These are phyloP conservation scores for Gadopsis marmoratus DNA, from an alignment of 2,797 vertebrate species.

Conservation along the genomic window DNA sequence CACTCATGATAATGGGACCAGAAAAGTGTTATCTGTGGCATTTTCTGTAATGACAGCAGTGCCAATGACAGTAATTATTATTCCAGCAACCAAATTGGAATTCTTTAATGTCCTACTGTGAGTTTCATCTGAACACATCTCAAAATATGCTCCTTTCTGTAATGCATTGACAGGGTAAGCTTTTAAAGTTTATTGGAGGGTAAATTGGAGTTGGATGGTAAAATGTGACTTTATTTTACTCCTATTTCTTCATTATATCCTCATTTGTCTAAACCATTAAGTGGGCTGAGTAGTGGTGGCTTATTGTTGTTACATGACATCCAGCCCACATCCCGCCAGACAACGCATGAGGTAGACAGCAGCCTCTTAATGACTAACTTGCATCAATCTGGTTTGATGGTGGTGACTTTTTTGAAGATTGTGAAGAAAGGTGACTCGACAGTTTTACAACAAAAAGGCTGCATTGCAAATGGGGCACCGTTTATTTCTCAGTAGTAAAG, in stretches of 20 bases:
- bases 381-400: conserved; percentile 47
- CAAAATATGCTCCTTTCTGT: conserved; percentile 30
- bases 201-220: background rate
- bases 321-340: conserved; percentile 41
- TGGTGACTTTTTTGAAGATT: conserved; percentile 40
- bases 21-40: conserved; percentile 59
- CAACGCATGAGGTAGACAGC: conserved; percentile 33
- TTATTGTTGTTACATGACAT: conserved; percentile 37
- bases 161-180: conserved; percentile 11
- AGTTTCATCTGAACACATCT: conserved; percentile 40
- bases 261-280: conserved; percentile 19
- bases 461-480: conserved; percentile 20
- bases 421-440: conserved; percentile 53
- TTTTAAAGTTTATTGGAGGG: conserved; percentile 23
- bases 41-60: conserved; percentile 53
- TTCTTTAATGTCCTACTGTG: conserved; percentile 36
- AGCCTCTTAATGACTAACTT: conserved; percentile 50
- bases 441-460: conserved; percentile 30
- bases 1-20: conserved; percentile 46
- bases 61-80: conserved; percentile 44
- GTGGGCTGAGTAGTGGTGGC: background rate
- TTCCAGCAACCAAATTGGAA: conserved; percentile 46
- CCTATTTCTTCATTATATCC: conserved; percentile 2
- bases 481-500: conserved; percentile 35
- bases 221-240: conserved; percentile 13